Evolutionary conservation across 2,888 invertebrate species (phyloP).

Genomic region (Plebejus argus): DNA sequence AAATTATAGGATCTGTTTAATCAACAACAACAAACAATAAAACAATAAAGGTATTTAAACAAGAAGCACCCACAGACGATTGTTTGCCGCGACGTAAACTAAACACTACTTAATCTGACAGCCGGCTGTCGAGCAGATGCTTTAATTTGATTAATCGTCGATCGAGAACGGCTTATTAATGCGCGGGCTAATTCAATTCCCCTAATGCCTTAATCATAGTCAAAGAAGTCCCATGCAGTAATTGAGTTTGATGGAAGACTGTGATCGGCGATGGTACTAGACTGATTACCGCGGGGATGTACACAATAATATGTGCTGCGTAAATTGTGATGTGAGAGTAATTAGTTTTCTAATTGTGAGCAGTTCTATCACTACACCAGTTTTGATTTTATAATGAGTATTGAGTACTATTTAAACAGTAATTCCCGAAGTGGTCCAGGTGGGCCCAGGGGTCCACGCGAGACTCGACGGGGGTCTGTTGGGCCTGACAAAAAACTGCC

Average conservation of each 20-base stretch:
- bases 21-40: constrained; percentile 57
- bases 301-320: neutral
- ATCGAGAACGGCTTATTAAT: constrained; percentile 71
- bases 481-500: too few relatives aligned
- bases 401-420: neutral
- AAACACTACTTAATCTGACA: constrained; percentile 78
- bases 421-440: too few relatives aligned
- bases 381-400: neutral
- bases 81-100: constrained; percentile 68
- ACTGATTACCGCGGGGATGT: constrained; percentile 27
- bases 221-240: constrained; percentile 55
- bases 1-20: constrained; percentile 49
- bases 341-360: neutral
- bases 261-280: constrained; percentile 26
- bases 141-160: constrained; percentile 78
- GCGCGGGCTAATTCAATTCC: constrained; percentile 59
- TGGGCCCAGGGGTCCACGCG: too few relatives aligned
- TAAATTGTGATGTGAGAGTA: neutral
- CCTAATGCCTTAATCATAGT: constrained; percentile 65
- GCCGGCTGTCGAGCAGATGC: constrained; percentile 76
- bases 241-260: constrained; percentile 21
- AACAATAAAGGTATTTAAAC: constrained; percentile 65
- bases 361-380: neutral
- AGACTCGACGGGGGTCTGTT: too few relatives aligned
- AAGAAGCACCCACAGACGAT: constrained; percentile 65